These are phyloP conservation scores for Athripsodes cinereus DNA, from an alignment of 2,888 invertebrate species.

Conservation along the genomic window DNA sequence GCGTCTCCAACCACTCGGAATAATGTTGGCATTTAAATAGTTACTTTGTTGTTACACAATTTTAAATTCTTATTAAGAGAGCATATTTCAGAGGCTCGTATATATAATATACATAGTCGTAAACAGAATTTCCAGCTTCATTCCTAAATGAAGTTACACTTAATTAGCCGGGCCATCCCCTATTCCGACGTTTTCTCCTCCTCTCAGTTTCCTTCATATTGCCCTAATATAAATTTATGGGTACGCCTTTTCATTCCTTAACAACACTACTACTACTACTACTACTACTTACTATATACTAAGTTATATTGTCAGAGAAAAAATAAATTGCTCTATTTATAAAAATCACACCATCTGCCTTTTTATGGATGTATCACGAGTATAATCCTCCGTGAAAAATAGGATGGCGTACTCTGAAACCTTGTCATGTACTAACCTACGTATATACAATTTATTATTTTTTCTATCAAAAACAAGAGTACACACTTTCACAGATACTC, in stretches of 20 bases:
- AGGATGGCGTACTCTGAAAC: too few species aligned
- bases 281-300: too few species aligned
- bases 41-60: background rate
- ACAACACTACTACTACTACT: background rate
- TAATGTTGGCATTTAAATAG: too few species aligned
- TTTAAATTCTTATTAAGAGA: background rate
- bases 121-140: conserved; percentile 16
- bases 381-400: too few species aligned
- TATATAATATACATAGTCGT: background rate
- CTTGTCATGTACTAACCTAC: too few species aligned
- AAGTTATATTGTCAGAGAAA: background rate
- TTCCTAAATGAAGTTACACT: conserved; percentile 22
- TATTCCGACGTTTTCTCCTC: background rate
- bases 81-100: background rate
- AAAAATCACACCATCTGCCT: background rate
- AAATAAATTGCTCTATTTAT: background rate
- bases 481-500: too few species aligned
- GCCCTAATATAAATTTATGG: conserved; percentile 24
- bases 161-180: conserved; percentile 20
- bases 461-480: too few species aligned
- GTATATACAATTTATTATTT: too few species aligned
- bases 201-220: conserved; percentile 9
- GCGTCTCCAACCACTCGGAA: too few species aligned
- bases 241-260: conserved; percentile 2
- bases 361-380: too few species aligned